These are phyloP conservation scores for Acronicta psi DNA, from an alignment of 2,888 invertebrate genomes.

Conservation along the genomic window DNA sequence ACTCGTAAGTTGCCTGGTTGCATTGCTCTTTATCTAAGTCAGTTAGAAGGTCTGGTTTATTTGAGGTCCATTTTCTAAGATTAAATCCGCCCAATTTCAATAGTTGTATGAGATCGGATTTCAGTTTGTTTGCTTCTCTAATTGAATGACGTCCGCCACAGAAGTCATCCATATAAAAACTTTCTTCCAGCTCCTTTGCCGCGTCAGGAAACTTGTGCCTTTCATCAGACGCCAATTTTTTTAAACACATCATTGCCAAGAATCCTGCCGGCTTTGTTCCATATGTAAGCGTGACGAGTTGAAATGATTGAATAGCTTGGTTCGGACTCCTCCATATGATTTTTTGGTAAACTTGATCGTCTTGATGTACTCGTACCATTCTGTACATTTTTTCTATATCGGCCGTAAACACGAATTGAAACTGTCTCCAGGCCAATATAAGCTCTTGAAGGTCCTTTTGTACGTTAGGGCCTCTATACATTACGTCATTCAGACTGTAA, in stretches of 20 bases:
- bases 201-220: background rate
- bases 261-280: slow-evolving; percentile 13
- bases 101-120: background rate
- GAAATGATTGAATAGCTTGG: slow-evolving; percentile 1
- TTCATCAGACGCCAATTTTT: slow-evolving; percentile 2
- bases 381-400: slow-evolving; percentile 21
- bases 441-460: slow-evolving; percentile 17
- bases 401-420: slow-evolving; percentile 12
- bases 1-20: slow-evolving; percentile 4
- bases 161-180: slow-evolving; percentile 9
- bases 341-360: slow-evolving; percentile 12
- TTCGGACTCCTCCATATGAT: slow-evolving; percentile 7
- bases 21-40: background rate
- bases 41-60: slow-evolving; percentile 1
- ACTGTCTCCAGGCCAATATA: slow-evolving; percentile 16
- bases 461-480: background rate
- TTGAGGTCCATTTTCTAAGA: slow-evolving; percentile 14
- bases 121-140: background rate
- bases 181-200: slow-evolving; percentile 4
- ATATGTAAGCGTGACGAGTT: slow-evolving; percentile 11
- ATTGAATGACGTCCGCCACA: background rate
- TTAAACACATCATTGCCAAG: slow-evolving; percentile 9
- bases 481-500: no score
- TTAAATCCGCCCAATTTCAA: slow-evolving; percentile 9
- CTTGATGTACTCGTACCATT: slow-evolving; percentile 4